phyloP scores from a whole-genome alignment of 2,113 vertebrate genomes.

The Heterotis niloticus region DNA sequence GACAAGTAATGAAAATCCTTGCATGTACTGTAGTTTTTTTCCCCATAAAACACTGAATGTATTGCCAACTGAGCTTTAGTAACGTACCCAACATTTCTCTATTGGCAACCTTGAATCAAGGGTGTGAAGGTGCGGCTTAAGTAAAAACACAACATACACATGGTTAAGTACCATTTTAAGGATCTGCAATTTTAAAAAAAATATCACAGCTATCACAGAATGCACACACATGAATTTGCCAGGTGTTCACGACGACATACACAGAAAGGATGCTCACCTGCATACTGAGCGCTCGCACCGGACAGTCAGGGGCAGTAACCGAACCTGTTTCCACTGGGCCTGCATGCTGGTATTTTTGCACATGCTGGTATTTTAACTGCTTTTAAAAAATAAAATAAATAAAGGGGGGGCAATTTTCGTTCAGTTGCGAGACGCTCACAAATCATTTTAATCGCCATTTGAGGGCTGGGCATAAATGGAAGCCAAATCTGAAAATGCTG shows the following conservation, averaged over 20 bases:
- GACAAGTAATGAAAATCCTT: background rate
- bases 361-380: background rate
- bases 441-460: too few relatives aligned
- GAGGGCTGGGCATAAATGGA: too few relatives aligned
- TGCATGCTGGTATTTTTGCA: background rate
- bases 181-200: background rate
- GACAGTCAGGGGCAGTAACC: background rate
- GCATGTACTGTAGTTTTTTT: too few relatives aligned
- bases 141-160: background rate
- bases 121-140: background rate
- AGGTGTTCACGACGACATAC: background rate
- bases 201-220: background rate
- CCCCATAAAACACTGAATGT: background rate
- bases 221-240: background rate
- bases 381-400: too few relatives aligned
- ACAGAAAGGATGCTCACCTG: background rate
- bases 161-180: background rate
- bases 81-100: background rate
- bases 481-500: too few relatives aligned
- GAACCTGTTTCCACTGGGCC: background rate
- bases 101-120: background rate
- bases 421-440: too few relatives aligned
- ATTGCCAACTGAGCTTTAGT: background rate
- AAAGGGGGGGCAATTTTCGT: too few relatives aligned
- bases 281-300: background rate